Percentiles rank a stretch among this genome's conserved stretches.
Evolutionary conservation across 2,797 vertebrate genomes (phyloP).

Genomic region (Falco berigora): DNA sequence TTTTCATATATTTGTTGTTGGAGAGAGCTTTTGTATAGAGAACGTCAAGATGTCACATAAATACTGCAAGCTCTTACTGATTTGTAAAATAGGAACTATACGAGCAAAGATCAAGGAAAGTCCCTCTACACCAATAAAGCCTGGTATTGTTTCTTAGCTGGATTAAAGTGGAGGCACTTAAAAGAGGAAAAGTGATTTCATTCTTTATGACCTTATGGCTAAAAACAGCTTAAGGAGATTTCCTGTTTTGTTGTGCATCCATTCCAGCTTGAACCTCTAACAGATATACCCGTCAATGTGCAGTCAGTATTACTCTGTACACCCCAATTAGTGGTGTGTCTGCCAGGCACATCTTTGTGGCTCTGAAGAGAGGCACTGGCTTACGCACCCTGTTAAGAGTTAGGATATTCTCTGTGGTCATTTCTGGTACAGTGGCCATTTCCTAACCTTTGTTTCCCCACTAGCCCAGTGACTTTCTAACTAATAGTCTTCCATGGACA

Average conservation of each 20-base stretch:
- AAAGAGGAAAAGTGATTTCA: not conserved
- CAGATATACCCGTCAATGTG: accelerated
- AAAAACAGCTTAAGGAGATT: not conserved
- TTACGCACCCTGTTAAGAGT: not conserved
- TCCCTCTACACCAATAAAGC: not conserved
- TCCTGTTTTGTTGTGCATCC: not conserved
- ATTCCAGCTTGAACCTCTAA: not conserved
- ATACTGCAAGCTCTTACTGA: conserved; percentile 11
- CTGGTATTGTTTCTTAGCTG: not conserved
- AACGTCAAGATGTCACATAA: conserved; percentile 12
- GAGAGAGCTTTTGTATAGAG: not conserved
- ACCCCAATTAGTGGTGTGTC: too few species aligned
- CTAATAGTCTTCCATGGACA: not conserved
- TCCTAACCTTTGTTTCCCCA: not conserved
- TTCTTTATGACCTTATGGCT: not conserved
- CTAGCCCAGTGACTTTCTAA: not conserved
- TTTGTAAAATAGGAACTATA: not conserved
- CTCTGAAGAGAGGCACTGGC: not conserved
- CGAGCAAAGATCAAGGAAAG: not conserved
- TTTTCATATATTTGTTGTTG: conserved; percentile 8
- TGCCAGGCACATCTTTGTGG: not conserved
- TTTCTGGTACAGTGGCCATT: not conserved
- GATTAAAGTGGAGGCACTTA: not conserved
- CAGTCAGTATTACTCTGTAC: not conserved
- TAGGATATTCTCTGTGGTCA: not conserved